These are phyloP conservation scores for Nothoprocta pentlandii DNA, from an alignment of 2,113 vertebrate genomes.

Conservation along the genomic window DNA sequence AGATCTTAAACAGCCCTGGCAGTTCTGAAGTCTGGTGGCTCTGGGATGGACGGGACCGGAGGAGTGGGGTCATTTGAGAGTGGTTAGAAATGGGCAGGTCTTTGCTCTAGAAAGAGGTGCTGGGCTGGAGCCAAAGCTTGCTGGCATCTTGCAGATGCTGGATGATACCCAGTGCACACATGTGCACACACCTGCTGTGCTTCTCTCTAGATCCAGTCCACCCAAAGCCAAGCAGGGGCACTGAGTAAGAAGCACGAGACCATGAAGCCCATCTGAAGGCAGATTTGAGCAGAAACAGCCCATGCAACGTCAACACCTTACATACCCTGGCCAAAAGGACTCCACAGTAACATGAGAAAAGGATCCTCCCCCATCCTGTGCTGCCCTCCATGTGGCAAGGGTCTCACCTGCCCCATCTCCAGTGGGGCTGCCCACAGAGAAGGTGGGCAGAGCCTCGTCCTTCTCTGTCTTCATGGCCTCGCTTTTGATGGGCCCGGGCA, in stretches of 20 bases:
- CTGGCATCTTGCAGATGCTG: accelerated
- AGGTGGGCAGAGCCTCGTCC: constrained; percentile 14
- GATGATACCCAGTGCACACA: accelerated
- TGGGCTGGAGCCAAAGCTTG: background rate
- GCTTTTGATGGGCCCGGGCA: background rate
- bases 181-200: background rate
- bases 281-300: background rate
- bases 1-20: background rate
- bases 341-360: background rate
- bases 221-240: background rate
- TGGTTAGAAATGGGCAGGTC: background rate
- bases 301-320: no score
- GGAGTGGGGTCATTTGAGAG: background rate
- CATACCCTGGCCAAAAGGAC: background rate
- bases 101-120: background rate
- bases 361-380: accelerated
- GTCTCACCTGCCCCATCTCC: constrained; percentile 40
- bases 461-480: constrained; percentile 53
- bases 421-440: constrained; percentile 35
- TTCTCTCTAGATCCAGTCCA: background rate
- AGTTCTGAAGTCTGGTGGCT: accelerated
- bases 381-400: accelerated
- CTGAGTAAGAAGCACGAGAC: background rate
- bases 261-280: background rate
- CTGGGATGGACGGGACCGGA: background rate